phyloP scores from a whole-genome alignment of 2,797 vertebrate species.

The Hyperoplus immaculatus region DNA sequence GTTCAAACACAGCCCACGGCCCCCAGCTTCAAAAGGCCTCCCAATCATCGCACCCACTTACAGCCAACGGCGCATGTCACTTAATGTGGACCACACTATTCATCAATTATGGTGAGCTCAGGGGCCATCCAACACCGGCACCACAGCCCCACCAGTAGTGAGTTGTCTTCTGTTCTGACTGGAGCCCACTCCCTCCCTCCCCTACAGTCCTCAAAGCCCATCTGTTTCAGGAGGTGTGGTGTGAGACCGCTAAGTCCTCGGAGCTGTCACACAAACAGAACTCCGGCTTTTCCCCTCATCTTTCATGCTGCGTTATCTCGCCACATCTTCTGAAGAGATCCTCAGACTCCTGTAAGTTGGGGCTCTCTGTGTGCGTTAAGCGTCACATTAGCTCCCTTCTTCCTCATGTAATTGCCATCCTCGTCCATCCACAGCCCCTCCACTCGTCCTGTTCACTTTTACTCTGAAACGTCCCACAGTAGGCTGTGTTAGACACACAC shows the following conservation, averaged over 20 bases:
- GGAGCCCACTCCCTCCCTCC: slow-evolving; percentile 45
- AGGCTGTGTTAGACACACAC: slow-evolving; percentile 51
- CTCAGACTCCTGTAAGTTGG: slow-evolving; percentile 24
- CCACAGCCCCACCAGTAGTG: slow-evolving; percentile 69
- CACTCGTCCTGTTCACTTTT: slow-evolving; percentile 19
- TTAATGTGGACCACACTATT: slow-evolving; percentile 83
- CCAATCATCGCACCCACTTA: slow-evolving; percentile 80
- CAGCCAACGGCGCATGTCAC: slow-evolving; percentile 84
- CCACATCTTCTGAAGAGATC: slow-evolving; percentile 18
- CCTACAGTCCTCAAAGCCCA: slow-evolving; percentile 67
- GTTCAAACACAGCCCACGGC: slow-evolving; percentile 80
- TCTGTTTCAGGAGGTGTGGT: slow-evolving; percentile 68
- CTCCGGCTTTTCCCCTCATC: slow-evolving; percentile 27
- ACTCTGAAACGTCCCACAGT: slow-evolving; percentile 48
- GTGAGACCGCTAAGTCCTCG: slow-evolving; percentile 69
- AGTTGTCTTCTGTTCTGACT: slow-evolving; percentile 82
- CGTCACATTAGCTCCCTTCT: slow-evolving; percentile 41
- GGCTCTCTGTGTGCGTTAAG: slow-evolving; percentile 19
- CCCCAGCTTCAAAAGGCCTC: slow-evolving; percentile 78
- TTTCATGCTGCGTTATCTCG: slow-evolving; percentile 51
- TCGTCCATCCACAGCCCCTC: slow-evolving; percentile 45
- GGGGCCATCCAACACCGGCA: slow-evolving; percentile 66
- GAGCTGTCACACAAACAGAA: slow-evolving; percentile 59
- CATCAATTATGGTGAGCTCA: slow-evolving; percentile 82
- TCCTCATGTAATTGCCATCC: slow-evolving; percentile 38